Percentiles rank a stretch among this genome's conserved stretches.
Evolutionary conservation across 2,797 vertebrate genomes (phyloP).

Genomic region (Hapalemur alaotrensis): DNA sequence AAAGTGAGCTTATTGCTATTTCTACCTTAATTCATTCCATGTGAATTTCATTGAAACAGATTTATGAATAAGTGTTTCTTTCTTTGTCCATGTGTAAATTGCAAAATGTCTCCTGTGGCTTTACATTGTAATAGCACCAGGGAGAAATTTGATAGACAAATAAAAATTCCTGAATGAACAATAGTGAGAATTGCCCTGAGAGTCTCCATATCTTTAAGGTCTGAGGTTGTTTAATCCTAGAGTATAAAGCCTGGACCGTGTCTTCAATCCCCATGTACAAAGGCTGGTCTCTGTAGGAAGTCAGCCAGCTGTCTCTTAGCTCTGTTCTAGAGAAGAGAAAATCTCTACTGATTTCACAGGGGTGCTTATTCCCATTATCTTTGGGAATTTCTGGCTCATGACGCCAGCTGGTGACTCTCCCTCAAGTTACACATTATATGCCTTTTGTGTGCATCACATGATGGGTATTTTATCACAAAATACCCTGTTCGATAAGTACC

Average conservation of each 20-base stretch:
- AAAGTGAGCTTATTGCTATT: conserved; percentile 36
- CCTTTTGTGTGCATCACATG: neutral
- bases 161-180: conserved; percentile 65
- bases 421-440: neutral
- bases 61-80: conserved; percentile 42
- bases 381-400: neutral
- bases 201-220: neutral
- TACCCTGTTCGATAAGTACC: neutral
- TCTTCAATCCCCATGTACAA: conserved; percentile 36
- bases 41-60: conserved; percentile 46
- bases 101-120: conserved; percentile 66
- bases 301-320: conserved; percentile 56
- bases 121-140: conserved; percentile 9
- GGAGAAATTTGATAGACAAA: conserved; percentile 68
- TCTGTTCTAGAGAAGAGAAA: conserved; percentile 22
- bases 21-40: conserved; percentile 46
- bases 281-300: conserved; percentile 46
- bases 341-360: neutral
- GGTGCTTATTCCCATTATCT: neutral
- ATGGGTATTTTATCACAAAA: conserved; percentile 29
- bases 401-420: conserved; percentile 37
- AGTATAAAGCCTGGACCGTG: neutral
- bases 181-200: conserved; percentile 40
- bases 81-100: conserved; percentile 54
- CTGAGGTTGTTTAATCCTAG: conserved; percentile 50